Conservation (phyloP, 2,113 vertebrate species). For the Sorex araneus region DNA sequence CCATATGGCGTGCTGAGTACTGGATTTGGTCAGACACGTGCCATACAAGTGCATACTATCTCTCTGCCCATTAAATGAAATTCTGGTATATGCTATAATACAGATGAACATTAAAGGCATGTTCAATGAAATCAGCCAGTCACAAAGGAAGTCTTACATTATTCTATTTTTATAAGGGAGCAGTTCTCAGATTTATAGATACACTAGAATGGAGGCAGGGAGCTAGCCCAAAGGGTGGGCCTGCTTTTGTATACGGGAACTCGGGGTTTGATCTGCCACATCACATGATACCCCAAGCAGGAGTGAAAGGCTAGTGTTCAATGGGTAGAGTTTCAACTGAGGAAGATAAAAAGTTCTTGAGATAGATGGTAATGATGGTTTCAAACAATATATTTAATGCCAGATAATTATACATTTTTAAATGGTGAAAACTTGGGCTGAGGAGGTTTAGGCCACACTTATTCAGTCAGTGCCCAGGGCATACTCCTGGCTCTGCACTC, state of each 20-base stretch:
- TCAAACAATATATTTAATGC: neutral
- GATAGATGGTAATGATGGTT: neutral
- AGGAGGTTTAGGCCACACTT: too few relatives aligned
- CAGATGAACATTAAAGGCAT: neutral
- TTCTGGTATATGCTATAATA: too few relatives aligned
- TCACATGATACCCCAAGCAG: neutral
- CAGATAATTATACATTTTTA: conserved; percentile 3
- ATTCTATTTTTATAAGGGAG: neutral
- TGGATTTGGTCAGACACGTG: too few relatives aligned
- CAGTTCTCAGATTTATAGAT: neutral
- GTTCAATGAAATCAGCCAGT: neutral
- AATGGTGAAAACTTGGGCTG: neutral
- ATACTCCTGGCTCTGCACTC: too few relatives aligned
- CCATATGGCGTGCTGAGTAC: too few relatives aligned
- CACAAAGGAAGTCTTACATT: conserved; percentile 9
- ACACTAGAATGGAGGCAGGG: neutral
- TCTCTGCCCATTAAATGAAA: too few relatives aligned
- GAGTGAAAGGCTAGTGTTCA: neutral
- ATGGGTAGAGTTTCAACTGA: neutral
- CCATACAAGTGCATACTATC: too few relatives aligned
- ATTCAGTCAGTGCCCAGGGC: too few relatives aligned
- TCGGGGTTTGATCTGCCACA: too few relatives aligned
- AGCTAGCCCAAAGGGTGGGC: too few relatives aligned
- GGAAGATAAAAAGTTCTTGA: neutral
- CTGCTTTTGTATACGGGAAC: too few relatives aligned